Percentiles rank a stretch among this genome's conserved stretches.
Evolutionary conservation across 2,113 vertebrate genomes (phyloP).

Genomic region (Sinosuthora webbiana): DNA sequence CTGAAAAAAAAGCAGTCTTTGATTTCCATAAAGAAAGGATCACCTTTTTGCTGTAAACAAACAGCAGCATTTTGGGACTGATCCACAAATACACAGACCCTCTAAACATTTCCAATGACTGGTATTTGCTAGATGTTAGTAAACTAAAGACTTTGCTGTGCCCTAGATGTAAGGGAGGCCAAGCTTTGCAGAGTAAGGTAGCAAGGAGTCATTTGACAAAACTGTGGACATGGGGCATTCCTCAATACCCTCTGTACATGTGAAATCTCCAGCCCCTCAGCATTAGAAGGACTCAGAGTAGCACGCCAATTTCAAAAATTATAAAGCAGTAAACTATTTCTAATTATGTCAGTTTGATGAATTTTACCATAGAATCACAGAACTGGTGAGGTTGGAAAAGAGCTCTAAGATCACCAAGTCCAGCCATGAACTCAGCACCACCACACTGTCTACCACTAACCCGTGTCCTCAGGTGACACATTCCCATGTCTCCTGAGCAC

Average conservation of each 20-base stretch:
- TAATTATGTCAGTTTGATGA: neutral
- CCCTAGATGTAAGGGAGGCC: neutral
- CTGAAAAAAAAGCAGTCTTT: neutral
- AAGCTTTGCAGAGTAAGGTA: neutral
- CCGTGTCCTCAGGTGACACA: neutral
- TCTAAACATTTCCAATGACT: neutral
- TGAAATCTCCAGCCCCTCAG: neutral
- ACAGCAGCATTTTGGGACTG: accelerated
- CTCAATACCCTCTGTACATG: neutral
- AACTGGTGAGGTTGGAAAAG: neutral
- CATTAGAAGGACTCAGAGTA: accelerated
- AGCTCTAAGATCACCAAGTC: neutral
- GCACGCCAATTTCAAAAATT: accelerated
- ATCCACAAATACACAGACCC: neutral
- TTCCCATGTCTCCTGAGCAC: accelerated
- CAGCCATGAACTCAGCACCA: neutral
- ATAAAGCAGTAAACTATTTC: neutral
- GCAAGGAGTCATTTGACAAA: neutral
- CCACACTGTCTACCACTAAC: neutral
- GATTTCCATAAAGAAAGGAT: neutral
- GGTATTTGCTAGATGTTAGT: neutral
- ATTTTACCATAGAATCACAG: neutral
- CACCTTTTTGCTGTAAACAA: neutral
- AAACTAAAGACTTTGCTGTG: neutral
- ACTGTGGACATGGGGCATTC: neutral